Evolutionary conservation across 2,797 vertebrate species (phyloP), one percentile per base, ranked within the genome.

Genomic region (Sebastes itinus): DNA sequence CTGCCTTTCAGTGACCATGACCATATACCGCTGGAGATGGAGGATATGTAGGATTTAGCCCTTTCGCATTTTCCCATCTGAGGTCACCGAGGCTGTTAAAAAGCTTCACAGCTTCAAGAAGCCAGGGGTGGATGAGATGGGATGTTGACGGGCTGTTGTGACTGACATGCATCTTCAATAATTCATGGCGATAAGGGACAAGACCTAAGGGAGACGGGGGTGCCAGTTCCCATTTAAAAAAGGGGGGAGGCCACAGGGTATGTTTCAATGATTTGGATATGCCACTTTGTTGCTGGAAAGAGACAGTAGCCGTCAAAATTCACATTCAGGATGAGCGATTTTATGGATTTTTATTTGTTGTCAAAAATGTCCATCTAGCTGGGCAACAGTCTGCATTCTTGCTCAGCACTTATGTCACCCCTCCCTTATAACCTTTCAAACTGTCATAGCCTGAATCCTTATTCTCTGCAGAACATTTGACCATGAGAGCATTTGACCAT

Each of bases 161-260:
- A 27, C 20, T 32, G n/a, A 38, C n/a, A 22, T 4, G 6, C 5
- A 3, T 28, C 32, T 27, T 67, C 0, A 42, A 22, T 52, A 46
- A 72, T 46, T 8, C 11, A 61, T 11, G 18, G 5, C 11, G 32
- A 38, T 35, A 13, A 67, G 6, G 61, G 61, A 64, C 22, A 38
- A 38, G 14, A 6, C 23, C 6, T 16, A 23, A 1, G 20, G 18
- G 18, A 27, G 7, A 14, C 2, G 3, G 16, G 28, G 35, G 0
- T 27, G 12, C 20, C 2, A 4, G 4, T 9, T 22, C 16, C 10
- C 9, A 12, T 35, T 71, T 58, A 1, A 6, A 42, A 28, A 58
- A 38, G 1, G 0, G 3, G 11, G 27, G 4, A 0, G 23, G 58
- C 9, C 13, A 71, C 1, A 32, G 2, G 25, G 1, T 30, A 18